Percentiles rank a stretch among this genome's conserved stretches.
phyloP scores from a whole-genome alignment of 2,888 invertebrate species.

The Erpobdella octoculata region DNA sequence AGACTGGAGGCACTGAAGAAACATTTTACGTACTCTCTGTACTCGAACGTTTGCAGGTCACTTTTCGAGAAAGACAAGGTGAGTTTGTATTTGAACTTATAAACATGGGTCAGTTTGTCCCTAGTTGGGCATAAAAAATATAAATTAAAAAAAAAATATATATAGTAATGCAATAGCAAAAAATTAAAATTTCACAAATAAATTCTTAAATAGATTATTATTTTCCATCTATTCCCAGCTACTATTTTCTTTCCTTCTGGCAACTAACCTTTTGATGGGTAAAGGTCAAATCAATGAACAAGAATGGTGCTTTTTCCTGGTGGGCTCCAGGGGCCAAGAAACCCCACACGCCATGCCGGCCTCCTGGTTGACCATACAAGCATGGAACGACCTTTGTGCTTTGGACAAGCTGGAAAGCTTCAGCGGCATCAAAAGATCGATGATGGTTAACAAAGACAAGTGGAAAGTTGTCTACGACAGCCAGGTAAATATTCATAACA shows the following conservation, averaged over 20 bases:
- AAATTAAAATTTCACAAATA: too few species aligned
- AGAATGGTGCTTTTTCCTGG: constrained; percentile 78
- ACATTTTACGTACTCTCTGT: constrained; percentile 54
- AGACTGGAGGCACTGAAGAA: constrained; percentile 48
- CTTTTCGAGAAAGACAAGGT: constrained; percentile 55
- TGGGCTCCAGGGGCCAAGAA: constrained; percentile 73
- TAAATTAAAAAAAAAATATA: too few species aligned
- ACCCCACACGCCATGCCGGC: constrained; percentile 68
- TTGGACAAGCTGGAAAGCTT: constrained; percentile 49
- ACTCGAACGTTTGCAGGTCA: constrained; percentile 54
- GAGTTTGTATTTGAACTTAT: constrained; percentile 8
- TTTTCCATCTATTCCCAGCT: constrained; percentile 48
- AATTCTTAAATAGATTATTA: too few species aligned
- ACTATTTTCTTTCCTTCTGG: constrained; percentile 53
- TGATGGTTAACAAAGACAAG: constrained; percentile 47
- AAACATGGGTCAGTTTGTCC: neutral
- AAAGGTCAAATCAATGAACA: constrained; percentile 53
- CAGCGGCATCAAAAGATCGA: constrained; percentile 48
- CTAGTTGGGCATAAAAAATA: neutral
- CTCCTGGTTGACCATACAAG: constrained; percentile 69
- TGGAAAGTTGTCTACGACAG: constrained; percentile 65
- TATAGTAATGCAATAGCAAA: too few species aligned
- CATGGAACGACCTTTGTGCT: constrained; percentile 58
- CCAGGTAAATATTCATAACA: constrained; percentile 54
- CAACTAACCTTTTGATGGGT: constrained; percentile 53